Evolutionary conservation across 2,797 vertebrate genomes (phyloP).

Genomic region (Dendrocincla fuliginosa): DNA sequence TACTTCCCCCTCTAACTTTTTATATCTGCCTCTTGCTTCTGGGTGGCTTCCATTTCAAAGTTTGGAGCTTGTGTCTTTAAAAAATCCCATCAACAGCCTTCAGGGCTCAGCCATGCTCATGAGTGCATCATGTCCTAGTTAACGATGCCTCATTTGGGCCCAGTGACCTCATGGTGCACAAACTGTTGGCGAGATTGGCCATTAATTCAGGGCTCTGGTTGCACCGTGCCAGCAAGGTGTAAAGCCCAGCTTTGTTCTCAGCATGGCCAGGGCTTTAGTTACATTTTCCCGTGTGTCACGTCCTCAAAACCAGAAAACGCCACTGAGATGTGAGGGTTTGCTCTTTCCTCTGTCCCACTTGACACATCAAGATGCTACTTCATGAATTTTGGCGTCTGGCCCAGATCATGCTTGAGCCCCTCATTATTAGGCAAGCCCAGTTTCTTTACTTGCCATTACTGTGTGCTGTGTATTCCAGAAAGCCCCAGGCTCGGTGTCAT

Average conservation of each 20-base stretch:
- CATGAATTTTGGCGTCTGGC: neutral
- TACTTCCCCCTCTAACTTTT: neutral
- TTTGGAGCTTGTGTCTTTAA: neutral
- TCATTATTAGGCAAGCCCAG: fast-evolving
- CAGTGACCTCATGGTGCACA: neutral
- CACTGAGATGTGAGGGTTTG: neutral
- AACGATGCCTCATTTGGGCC: neutral
- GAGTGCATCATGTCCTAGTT: neutral
- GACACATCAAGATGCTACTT: fast-evolving
- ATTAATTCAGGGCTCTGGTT: neutral
- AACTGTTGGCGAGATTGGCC: neutral
- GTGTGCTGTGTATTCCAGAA: conserved; percentile 29
- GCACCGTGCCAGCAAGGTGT: neutral
- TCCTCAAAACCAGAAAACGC: fast-evolving
- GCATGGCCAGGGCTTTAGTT: neutral
- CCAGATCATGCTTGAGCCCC: neutral
- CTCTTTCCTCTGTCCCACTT: neutral
- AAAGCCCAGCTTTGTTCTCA: neutral
- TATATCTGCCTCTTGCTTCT: neutral
- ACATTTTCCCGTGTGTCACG: neutral
- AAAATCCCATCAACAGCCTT: fast-evolving
- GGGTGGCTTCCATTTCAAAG: neutral
- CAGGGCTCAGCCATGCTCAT: fast-evolving
- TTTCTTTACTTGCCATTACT: neutral
- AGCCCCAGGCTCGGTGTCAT: neutral